Base-by-base conservation (phyloP, 2,888 invertebrate species). In the Exocentrus adspersus region DNA sequence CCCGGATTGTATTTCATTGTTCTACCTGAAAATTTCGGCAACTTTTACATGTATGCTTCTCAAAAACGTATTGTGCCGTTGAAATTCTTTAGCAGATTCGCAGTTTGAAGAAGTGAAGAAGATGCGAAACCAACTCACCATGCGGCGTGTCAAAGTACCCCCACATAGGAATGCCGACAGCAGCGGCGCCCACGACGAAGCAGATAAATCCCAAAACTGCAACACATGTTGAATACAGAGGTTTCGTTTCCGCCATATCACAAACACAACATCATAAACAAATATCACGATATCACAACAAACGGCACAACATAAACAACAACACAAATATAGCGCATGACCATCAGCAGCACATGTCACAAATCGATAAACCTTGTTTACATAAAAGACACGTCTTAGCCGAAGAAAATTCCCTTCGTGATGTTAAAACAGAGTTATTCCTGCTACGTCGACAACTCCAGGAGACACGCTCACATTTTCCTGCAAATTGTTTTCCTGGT, bases 161-260 rank as follows among this genome's bases (percentile, higher is more conserved):
- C 94, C 95, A 95, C 77, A 91, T 88, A 50, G 94, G 94, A 77
- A 93, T 87, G 69, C 92, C 93, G 54, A 94, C 90, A 53, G 94
- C 92, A 43, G 92, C 90, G 63, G 93, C 91, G 76, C 93, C 93
- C 73, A 94, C 86, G 67, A 91, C 90, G 80, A 94, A 91, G 80
- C 92, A 92, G 72, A 91, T 86, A 82, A 92, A 92, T 78, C 92
- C 92, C 73, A 90, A 84, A 72, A 87, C 84, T 65, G 90, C 89
- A 72, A 90, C 89, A 76, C 86, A 86, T 83, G 88, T 87, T 72
- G 89, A 89, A 85, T 89, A 90, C 78, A 89, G 84, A 77, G 87
- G 88, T 84, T 88, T 89, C 78, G 65, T 68, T 79, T 86, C 87
- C 80, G 88, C 87, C 88, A 87, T 88, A 77, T 73, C 74, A 72